Percentiles rank a stretch among this genome's conserved stretches.
Evolutionary conservation across 2,797 vertebrate genomes (phyloP).

Genomic region (Philypnodon macrostomus): DNA sequence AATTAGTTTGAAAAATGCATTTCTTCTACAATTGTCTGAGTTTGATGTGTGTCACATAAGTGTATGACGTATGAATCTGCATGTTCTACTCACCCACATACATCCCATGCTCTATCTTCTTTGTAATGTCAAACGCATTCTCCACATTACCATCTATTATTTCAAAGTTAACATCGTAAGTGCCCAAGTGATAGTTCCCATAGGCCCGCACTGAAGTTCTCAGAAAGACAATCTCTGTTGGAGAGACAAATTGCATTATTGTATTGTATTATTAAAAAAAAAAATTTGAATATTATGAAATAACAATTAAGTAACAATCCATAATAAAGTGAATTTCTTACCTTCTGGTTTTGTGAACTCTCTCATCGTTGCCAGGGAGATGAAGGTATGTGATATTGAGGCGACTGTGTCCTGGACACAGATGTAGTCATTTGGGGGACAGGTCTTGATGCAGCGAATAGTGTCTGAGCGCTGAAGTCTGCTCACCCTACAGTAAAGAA

Average conservation of each 20-base stretch:
- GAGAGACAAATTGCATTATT: too few relatives aligned
- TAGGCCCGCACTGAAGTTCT: constrained; percentile 85
- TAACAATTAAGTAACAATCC: constrained; percentile 48
- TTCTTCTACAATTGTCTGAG: too few relatives aligned
- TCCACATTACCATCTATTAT: constrained; percentile 91
- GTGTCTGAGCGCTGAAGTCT: constrained; percentile 84
- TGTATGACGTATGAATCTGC: constrained; percentile 1
- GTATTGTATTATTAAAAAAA: too few relatives aligned
- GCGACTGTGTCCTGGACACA: constrained; percentile 86
- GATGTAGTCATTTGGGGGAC: constrained; percentile 80
- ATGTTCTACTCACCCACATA: constrained; percentile 86
- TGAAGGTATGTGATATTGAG: constrained; percentile 90
- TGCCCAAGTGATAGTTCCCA: constrained; percentile 70
- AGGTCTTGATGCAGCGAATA: constrained; percentile 89
- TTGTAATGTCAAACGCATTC: constrained; percentile 91
- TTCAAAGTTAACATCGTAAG: constrained; percentile 88
- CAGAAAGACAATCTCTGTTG: constrained; percentile 94
- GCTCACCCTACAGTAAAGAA: constrained; percentile 56
- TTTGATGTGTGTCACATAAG: too few relatives aligned
- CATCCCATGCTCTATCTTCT: constrained; percentile 86
- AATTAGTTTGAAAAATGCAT: too few relatives aligned
- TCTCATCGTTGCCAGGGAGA: constrained; percentile 92
- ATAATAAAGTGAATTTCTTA: too few relatives aligned
- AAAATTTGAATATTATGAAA: too few relatives aligned
- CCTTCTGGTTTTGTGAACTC: constrained; percentile 90